These are phyloP conservation scores for Napeogenes sylphis DNA, from an alignment of 2,888 invertebrate species.

Conservation along the genomic window DNA sequence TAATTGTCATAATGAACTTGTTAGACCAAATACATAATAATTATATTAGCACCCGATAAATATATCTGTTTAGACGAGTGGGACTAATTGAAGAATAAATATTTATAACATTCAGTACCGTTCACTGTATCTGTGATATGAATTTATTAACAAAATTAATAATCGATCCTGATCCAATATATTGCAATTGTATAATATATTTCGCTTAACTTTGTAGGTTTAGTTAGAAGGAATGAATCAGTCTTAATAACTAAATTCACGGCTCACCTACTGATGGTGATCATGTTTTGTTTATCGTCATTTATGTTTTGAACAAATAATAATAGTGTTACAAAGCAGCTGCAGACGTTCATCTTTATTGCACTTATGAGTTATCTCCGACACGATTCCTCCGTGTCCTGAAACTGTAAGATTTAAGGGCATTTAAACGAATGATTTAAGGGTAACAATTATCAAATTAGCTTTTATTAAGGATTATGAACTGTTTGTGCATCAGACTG, in stretches of 20 bases:
- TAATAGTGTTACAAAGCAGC: neutral
- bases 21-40: constrained; percentile 46
- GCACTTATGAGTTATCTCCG: constrained; percentile 17
- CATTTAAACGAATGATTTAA: constrained; percentile 27
- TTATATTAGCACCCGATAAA: constrained; percentile 35
- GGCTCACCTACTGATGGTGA: too few species aligned
- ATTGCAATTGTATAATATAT: too few species aligned
- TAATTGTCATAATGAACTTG: constrained; percentile 29
- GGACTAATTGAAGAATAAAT: constrained; percentile 11
- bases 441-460: constrained; percentile 22
- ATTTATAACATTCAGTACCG: constrained; percentile 1
- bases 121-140: too few species aligned
- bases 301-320: too few species aligned
- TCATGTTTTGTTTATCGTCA: too few species aligned
- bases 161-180: too few species aligned
- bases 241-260: too few species aligned
- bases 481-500: constrained; percentile 17
- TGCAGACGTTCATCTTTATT: constrained; percentile 11
- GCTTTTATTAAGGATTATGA: constrained; percentile 27
- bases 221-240: too few species aligned
- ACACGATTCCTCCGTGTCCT: constrained; percentile 14
- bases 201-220: too few species aligned
- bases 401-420: constrained; percentile 18
- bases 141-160: too few species aligned
- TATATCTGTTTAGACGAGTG: constrained; percentile 17